phyloP scores from a whole-genome alignment of 2,888 invertebrate genomes.

The Ennomos erosarius region DNA sequence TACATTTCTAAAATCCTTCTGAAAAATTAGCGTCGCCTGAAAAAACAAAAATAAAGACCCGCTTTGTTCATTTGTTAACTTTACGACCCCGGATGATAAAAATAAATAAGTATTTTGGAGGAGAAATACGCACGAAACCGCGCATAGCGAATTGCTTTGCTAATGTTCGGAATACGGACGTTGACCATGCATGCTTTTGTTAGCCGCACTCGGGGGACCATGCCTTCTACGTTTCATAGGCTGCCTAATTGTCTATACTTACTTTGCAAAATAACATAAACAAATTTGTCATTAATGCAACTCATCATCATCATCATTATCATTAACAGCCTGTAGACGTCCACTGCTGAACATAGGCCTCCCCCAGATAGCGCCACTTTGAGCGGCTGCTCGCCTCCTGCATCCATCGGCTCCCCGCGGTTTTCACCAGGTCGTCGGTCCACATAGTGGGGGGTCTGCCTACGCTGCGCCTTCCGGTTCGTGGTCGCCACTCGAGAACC shows the following conservation, averaged over 20 bases:
- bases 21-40: conserved; percentile 16
- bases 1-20: conserved; percentile 1
- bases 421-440: no score
- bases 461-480: no score
- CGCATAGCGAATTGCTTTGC: conserved; percentile 27
- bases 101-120: conserved; percentile 29
- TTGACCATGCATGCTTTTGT: conserved; percentile 49
- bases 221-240: conserved; percentile 11
- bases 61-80: conserved; percentile 19
- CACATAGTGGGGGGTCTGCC: no score
- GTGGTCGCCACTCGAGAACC: no score
- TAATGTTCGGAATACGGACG: conserved; percentile 47
- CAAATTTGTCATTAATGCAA: no score
- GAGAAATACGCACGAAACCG: conserved; percentile 25
- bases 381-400: no score
- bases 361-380: no score
- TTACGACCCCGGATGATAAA: conserved; percentile 24
- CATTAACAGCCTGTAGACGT: no score
- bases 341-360: no score
- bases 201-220: conserved; percentile 34
- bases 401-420: no score
- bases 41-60: conserved; percentile 13
- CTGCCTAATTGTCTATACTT: not conserved
- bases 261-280: no score
- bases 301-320: no score